Conservation (phyloP, 64 coral and sea anemone genomes). For the Montipora sp. region DNA sequence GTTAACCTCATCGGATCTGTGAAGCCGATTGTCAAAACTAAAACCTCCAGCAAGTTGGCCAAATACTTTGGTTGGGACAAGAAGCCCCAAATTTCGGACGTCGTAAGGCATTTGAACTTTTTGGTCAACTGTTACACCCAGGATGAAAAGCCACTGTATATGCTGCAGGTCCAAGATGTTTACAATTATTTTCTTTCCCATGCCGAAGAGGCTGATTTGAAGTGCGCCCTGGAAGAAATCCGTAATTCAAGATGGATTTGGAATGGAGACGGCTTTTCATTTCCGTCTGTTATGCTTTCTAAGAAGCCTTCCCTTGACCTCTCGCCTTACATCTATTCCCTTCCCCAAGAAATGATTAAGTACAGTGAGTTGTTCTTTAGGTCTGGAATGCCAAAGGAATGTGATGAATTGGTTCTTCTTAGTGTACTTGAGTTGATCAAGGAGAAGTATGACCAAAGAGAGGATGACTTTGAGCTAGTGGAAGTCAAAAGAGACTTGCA, state of each 20-base stretch:
- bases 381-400: conserved; percentile 41
- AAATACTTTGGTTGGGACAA: conserved; percentile 68
- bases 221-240: not conserved
- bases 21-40: conserved; percentile 14
- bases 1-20: conserved; percentile 65
- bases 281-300: conserved; percentile 49
- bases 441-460: conserved; percentile 41
- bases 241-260: conserved; percentile 67
- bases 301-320: conserved; percentile 56
- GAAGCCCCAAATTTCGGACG: conserved; percentile 35
- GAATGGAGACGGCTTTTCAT: conserved; percentile 91
- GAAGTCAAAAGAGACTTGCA: conserved; percentile 69
- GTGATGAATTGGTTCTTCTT: conserved; percentile 46
- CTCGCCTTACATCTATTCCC: conserved; percentile 54
- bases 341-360: conserved; percentile 49
- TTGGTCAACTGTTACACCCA: conserved; percentile 46
- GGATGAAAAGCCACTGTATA: conserved; percentile 61
- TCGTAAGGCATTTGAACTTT: conserved; percentile 54
- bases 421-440: conserved; percentile 63
- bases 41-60: conserved; percentile 7
- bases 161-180: conserved; percentile 41
- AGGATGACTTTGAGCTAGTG: not conserved
- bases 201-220: not conserved
- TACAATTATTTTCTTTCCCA: conserved; percentile 20
- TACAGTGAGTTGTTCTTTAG: conserved; percentile 44